Base-by-base conservation (phyloP, 2,113 vertebrate genomes). In the Struthidea cinerea region DNA sequence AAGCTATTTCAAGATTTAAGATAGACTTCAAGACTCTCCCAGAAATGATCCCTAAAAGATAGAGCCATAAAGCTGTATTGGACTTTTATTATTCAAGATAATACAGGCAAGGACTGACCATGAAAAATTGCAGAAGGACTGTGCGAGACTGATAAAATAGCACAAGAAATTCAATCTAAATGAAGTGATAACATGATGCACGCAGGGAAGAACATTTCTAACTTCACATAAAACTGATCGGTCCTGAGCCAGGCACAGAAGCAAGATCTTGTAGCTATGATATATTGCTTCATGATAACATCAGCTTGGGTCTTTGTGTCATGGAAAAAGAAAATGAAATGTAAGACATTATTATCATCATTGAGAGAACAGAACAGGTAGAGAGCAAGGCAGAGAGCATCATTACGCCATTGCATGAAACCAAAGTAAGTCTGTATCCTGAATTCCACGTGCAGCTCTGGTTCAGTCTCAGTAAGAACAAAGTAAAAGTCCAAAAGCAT, bases 91-190 rank as follows among this genome's bases (percentile, higher is more conserved):
- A 65, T 76, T 85, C 6, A n/a, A 42, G 27, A 42, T 71, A 89
- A 92, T 82, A 80, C 82, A 87, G 57, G 53, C 67, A 79, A 91
- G n/a, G 63, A 69, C 46, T 88, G 46, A 84, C 33, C 46, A 78
- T 16, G 70, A 96, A 93, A 65, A 94, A 94, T 63, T 92, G 79
- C 50, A 84, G 61, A 33, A 87, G 50, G 50, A 77, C 71, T 90
- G 42, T 39, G 32, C 4, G 21, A 86, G 63, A 67, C 50, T 59
- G 83, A 93, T 80, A 94, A 94, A 94, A 94, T 16, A 84, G 63
- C 68, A 69, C 35, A 93, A 65, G 79, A 90, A 92, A 84, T 81
- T 88, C 21, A 80, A 26, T 86, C 33, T 63, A 94, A 89, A 90
- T 73, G 60, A 90, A 94, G 50, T 23, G 71, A 81, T 89, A 93